Base-by-base conservation (phyloP, 2,797 vertebrate species). In the Nyctibius grandis region DNA sequence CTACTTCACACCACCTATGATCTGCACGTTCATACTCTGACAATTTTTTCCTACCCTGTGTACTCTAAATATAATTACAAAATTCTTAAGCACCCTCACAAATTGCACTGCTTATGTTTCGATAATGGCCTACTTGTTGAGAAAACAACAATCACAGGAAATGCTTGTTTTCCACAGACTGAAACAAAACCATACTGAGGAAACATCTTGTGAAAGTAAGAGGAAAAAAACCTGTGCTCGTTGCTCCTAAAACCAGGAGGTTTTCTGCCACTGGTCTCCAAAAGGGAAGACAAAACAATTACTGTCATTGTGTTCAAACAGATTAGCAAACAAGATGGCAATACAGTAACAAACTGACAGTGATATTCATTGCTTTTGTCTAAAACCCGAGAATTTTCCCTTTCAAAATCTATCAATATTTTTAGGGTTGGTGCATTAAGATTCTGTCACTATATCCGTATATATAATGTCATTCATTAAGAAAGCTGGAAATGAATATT, bases 171-270 rank as follows among this genome's bases (percentile, higher is more conserved):
- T 85, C 31, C 56, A 44, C 9, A 54, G 42, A 28, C 25, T 56
- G 42, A 86, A 94, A 65, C 59, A 88, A 91, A 88, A 78, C 21
- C 21, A 56, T 23, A 75, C 21, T 38, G 44, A 90, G 70, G 89
- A 88, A 93, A 95, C 76, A 94, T 60, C 79, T 82, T 88, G 79
- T 85, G 85, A 95, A 94, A 70, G 61, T 81, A 86, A 91, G 57
- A 90, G 23, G 48, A 25, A 38, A 47, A 73, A 75, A 79, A 7
- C 8, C 19, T 12, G 51, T 0, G 5, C 4, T 11, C 42, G 16
- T 18, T 68, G 44, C 7, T 9, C 21, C 76, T 88, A 64, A 64
- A 73, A 54, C 65, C 48, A 89, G 68, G 33, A 76, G 36, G 23
- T 34, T 59, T 69, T 65, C 28, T 20, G 31, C 34, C 34, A 33